Evolutionary conservation across 2,797 vertebrate genomes (phyloP), one percentile per base, ranked within the genome.

Genomic region (Muscicapa comitata): DNA sequence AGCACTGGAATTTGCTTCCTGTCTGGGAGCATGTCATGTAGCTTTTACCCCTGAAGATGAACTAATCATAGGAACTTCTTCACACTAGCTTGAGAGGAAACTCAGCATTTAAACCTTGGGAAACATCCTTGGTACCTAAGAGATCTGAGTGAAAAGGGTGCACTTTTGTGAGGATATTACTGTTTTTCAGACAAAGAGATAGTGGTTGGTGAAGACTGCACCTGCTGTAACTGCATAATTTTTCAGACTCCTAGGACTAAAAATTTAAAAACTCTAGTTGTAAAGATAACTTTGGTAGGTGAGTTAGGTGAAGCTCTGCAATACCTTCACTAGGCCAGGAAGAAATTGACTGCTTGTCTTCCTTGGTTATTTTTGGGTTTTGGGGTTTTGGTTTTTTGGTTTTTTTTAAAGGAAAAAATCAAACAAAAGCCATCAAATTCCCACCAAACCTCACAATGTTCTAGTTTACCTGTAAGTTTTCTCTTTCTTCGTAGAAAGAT

Each of bases 341-440:
- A 68, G 33, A 38, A 21, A 67, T 5, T 68, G 18, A 26, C 33
- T 42, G 40, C 13, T 54, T 53, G 13, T 71, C 13, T 55, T 16
- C 12, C 0, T 35, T 25, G 3, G 0, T 1, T 7, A 47, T 55
- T 19, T 35, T 57, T 29, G 7, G 11, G 35, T 18, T 48, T 35
- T 6, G 7, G 2, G 0, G 1, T 21, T n/a, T 35, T 24, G 17
- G 9, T 1, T 1, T 18, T 47, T 42, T 42, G 38, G 14, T 20
- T 43, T n/a, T 71, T 70, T 45, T 29, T 14, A 53, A 12, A 48
- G 7, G 31, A 65, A 74, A 40, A 8, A 25, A 70, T 26, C 19
- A 45, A 47, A 16, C 15, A 73, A 53, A 80, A 59, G 12, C 7
- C 17, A 59, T 31, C 51, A 29, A 51, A 51, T 5, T 9, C 13